A percentile compares a stretch with the other conserved stretches of the same genome.
Evolutionary conservation across 2,797 vertebrate species (phyloP).

Genomic region (Anableps anableps): DNA sequence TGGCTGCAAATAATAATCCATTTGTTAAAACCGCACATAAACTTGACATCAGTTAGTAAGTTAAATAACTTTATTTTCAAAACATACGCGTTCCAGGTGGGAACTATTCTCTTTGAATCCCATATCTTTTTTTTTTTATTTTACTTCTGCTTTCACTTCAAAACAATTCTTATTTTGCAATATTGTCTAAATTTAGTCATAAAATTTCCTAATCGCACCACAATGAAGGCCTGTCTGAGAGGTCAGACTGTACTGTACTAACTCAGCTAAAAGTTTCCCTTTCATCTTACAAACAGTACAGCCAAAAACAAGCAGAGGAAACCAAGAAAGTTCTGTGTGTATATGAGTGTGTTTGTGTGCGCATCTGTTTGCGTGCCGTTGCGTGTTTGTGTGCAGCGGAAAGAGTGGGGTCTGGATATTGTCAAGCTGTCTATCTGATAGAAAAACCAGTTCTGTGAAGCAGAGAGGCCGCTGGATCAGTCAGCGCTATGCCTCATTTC

Average conservation of each 20-base stretch:
- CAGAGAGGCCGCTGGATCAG: conserved; percentile 80
- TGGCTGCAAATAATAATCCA: conserved; percentile 15
- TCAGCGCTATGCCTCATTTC: conserved; percentile 81
- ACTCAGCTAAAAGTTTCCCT: conserved; percentile 50
- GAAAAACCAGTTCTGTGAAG: conserved; percentile 75
- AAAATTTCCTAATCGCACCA: conserved; percentile 33
- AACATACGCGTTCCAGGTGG: conserved; percentile 14
- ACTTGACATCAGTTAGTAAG: conserved; percentile 20
- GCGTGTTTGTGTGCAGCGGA: conserved; percentile 67
- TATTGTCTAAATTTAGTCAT: conserved; percentile 27
- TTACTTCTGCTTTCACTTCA: conserved; percentile 16
- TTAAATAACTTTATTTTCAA: conserved; percentile 35
- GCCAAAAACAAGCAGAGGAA: conserved; percentile 62
- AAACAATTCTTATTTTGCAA: conserved; percentile 16
- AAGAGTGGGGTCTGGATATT: conserved; percentile 83
- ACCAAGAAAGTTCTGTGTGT: conserved; percentile 43
- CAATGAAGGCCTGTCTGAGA: conserved; percentile 46
- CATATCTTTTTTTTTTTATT: conserved; percentile 17
- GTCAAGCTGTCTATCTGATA: conserved; percentile 86
- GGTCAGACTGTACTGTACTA: conserved; percentile 49
- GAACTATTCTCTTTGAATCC: conserved; percentile 25
- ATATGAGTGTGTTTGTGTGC: conserved; percentile 15
- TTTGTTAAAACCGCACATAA: conserved; percentile 34
- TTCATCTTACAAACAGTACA: conserved; percentile 65
- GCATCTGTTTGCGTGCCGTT: conserved; percentile 37